phyloP scores from a whole-genome alignment of 2,797 vertebrate species.

The Toxotes lorentzi region DNA sequence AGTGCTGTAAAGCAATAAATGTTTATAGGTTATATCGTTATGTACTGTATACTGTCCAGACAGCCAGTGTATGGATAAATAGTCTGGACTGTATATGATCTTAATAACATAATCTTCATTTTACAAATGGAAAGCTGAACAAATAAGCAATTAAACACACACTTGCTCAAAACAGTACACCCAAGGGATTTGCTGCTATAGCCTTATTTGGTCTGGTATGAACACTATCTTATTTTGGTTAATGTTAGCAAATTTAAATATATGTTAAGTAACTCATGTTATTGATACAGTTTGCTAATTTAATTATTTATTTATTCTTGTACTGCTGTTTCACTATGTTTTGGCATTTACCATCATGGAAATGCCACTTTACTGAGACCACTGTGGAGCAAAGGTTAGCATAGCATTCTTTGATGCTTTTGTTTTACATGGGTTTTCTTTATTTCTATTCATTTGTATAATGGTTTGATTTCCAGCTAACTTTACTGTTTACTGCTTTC shows the following conservation, averaged over 20 bases:
- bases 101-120: not conserved
- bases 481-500: not conserved
- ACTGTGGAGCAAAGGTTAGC: not conserved
- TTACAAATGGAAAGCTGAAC: not conserved
- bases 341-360: no score
- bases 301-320: no score
- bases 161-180: not conserved
- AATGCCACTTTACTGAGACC: not conserved
- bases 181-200: no score
- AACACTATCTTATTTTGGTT: not conserved
- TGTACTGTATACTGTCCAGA: not conserved
- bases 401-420: not conserved
- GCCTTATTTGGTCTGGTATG: not conserved
- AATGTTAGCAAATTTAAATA: not conserved
- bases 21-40: conserved; percentile 6
- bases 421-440: not conserved
- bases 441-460: not conserved
- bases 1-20: not conserved
- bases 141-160: not conserved
- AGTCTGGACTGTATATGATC: not conserved
- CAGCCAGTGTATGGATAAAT: not conserved
- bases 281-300: not conserved
- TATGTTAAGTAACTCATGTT: not conserved
- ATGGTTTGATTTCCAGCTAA: not conserved
- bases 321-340: no score